Conservation (phyloP, 1,140 invertebrate species). For the Bombus polaris region DNA sequence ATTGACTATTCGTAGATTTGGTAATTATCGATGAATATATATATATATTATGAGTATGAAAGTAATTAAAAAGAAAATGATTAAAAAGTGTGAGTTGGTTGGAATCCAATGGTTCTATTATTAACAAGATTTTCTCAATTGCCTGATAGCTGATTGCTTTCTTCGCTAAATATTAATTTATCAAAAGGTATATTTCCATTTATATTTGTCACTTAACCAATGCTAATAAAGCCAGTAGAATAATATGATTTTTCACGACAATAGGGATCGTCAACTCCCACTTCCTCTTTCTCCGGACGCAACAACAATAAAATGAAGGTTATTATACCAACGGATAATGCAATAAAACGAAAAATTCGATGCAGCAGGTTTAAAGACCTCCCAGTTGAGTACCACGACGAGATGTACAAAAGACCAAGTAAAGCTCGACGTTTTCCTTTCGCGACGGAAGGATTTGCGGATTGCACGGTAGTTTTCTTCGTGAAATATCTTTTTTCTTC, state of each 20-base stretch:
- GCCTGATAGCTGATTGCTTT: too few relatives aligned
- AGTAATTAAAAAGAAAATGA: too few relatives aligned
- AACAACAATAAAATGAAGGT: not conserved
- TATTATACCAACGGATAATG: slow-evolving; percentile 17
- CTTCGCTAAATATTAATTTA: too few relatives aligned
- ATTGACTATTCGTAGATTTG: not conserved
- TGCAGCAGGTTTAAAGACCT: not conserved
- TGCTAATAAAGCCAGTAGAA: too few relatives aligned
- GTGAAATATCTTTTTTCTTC: slow-evolving; percentile 8
- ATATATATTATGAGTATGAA: too few relatives aligned
- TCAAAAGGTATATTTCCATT: too few relatives aligned
- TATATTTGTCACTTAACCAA: too few relatives aligned
- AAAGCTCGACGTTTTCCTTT: not conserved
- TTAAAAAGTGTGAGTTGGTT: too few relatives aligned
- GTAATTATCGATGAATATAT: too few relatives aligned
- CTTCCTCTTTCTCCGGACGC: not conserved
- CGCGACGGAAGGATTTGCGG: slow-evolving; percentile 20
- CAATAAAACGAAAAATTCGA: not conserved
- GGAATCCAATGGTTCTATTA: too few relatives aligned
- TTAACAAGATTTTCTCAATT: too few relatives aligned
- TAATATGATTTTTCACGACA: too few relatives aligned
- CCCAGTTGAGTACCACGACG: not conserved
- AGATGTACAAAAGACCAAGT: slow-evolving; percentile 8
- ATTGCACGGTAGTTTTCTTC: slow-evolving; percentile 9
- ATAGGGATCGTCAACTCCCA: not conserved